phyloP scores from a whole-genome alignment of 2,113 vertebrate species.

The Psettodes erumei region DNA sequence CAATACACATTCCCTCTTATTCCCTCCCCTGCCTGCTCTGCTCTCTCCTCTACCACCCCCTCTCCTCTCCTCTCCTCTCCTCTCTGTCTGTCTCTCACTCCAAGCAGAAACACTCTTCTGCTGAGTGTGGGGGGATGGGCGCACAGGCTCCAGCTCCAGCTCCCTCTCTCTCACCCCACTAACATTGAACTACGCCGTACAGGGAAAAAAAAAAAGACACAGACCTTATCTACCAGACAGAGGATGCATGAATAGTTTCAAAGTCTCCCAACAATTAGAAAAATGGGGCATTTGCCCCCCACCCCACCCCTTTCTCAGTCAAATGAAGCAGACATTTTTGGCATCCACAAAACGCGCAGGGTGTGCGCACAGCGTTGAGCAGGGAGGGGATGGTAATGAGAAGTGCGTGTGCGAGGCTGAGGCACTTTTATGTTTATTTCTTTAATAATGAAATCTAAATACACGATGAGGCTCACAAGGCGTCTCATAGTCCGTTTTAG shows the following conservation, averaged over 20 bases:
- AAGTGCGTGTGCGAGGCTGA: conserved; percentile 14
- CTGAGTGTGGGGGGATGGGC: conserved; percentile 86
- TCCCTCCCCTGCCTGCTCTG: conserved; percentile 71
- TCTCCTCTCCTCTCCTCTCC: conserved; percentile 50
- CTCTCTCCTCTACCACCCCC: conserved; percentile 17
- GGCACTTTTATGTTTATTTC: not conserved
- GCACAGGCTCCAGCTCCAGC: conserved; percentile 68
- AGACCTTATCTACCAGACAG: conserved; percentile 68
- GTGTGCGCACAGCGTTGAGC: conserved; percentile 53
- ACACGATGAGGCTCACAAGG: not conserved
- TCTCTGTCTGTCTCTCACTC: conserved; percentile 79
- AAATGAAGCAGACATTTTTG: conserved; percentile 68
- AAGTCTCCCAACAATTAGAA: conserved; percentile 63
- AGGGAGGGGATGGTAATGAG: conserved; percentile 58
- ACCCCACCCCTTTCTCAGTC: conserved; percentile 13
- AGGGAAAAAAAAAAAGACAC: conserved; percentile 1
- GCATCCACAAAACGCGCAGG: conserved; percentile 49
- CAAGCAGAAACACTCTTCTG: conserved; percentile 82
- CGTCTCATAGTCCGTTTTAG: conserved; percentile 16
- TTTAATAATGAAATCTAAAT: conserved; percentile 15
- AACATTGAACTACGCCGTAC: conserved; percentile 72
- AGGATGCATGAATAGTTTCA: conserved; percentile 67
- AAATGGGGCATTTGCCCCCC: conserved; percentile 30
- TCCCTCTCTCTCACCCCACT: conserved; percentile 64
- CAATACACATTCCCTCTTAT: conserved; percentile 79